A percentile compares a stretch with the other conserved stretches of the same genome.
Evolutionary conservation across 2,797 vertebrate genomes (phyloP).

Genomic region (Tinamus major): DNA sequence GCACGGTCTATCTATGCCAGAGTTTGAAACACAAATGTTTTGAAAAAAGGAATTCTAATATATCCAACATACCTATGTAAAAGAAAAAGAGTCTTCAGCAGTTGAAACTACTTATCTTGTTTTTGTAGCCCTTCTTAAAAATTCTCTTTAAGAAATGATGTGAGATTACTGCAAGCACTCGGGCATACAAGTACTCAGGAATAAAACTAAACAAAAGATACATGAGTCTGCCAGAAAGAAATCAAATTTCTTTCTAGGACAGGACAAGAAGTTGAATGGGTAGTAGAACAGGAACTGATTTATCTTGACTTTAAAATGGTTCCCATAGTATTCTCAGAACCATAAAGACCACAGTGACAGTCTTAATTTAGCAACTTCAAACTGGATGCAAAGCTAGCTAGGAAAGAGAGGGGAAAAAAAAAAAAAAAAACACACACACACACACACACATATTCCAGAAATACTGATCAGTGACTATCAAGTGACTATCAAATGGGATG

Average conservation of each 20-base stretch:
- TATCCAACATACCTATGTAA: neutral
- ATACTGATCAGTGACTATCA: neutral
- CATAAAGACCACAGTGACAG: neutral
- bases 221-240: neutral
- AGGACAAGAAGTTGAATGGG: neutral
- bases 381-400: neutral
- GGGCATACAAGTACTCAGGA: neutral
- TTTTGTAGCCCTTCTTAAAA: neutral
- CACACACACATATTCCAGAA: neutral
- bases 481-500: neutral
- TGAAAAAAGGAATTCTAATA: neutral
- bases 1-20: neutral
- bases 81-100: neutral
- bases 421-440: neutral
- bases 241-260: neutral
- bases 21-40: neutral
- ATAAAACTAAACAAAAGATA: neutral
- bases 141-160: neutral
- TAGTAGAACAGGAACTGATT: neutral
- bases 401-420: slow-evolving; percentile 19
- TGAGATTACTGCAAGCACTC: neutral
- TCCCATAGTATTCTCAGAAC: neutral
- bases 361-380: neutral
- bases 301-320: neutral
- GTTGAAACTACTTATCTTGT: neutral